phyloP scores from a whole-genome alignment of 2,113 vertebrate genomes.

The Callocephalon fimbriatum region DNA sequence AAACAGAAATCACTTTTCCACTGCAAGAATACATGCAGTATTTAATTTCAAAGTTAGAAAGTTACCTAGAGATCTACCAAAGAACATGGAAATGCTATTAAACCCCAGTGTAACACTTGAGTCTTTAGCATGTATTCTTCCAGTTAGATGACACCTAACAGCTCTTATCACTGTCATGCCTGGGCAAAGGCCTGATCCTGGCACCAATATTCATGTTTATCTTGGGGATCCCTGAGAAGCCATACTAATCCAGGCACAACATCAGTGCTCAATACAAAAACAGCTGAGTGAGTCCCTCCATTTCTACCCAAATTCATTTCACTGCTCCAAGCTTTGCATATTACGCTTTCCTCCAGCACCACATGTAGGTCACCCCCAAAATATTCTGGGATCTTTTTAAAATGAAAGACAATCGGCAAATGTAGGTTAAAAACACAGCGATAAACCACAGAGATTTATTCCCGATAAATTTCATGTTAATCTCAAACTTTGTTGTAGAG shows the following conservation, averaged over 20 bases:
- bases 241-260: background rate
- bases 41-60: background rate
- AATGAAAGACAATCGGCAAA: background rate
- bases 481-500: background rate
- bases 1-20: background rate
- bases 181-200: background rate
- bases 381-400: background rate
- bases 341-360: background rate
- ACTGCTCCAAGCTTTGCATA: background rate
- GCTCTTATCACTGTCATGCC: background rate
- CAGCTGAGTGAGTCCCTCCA: background rate
- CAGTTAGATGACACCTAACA: background rate
- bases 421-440: background rate
- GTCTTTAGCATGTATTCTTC: background rate
- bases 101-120: background rate
- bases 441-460: background rate
- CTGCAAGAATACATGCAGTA: background rate
- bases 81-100: background rate
- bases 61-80: background rate
- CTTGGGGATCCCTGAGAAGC: background rate
- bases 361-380: background rate
- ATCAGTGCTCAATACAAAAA: background rate
- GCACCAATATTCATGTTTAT: background rate
- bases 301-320: background rate
- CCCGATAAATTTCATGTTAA: background rate